These are phyloP conservation scores for Muscicapa striata DNA, from an alignment of 2,797 vertebrate species.

Conservation along the genomic window DNA sequence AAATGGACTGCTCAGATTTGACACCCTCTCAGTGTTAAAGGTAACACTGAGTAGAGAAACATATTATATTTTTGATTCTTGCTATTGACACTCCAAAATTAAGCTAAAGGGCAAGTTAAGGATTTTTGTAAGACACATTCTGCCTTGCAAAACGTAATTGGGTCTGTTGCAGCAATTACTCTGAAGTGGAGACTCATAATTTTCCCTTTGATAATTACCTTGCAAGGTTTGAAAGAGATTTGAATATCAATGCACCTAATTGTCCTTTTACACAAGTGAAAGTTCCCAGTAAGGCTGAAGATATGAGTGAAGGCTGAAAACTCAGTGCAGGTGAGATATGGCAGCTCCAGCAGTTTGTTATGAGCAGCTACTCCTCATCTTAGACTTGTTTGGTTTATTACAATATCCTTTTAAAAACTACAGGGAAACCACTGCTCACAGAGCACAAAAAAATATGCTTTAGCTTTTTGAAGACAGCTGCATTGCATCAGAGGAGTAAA, in stretches of 20 bases:
- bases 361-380: background rate
- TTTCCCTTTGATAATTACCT: background rate
- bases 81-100: background rate
- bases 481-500: background rate
- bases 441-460: background rate
- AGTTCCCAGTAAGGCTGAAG: background rate
- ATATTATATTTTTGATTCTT: background rate
- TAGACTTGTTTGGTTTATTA: background rate
- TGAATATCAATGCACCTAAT: slow-evolving; percentile 1
- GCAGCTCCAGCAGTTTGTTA: background rate
- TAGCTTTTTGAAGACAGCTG: background rate
- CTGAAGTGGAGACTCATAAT: background rate
- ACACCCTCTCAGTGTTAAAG: background rate
- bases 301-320: background rate
- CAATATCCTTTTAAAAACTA: background rate
- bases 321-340: background rate
- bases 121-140: background rate
- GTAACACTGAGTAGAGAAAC: background rate
- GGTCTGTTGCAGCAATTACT: slow-evolving; percentile 13
- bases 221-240: background rate
- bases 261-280: background rate
- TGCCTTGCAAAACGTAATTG: slow-evolving; percentile 3
- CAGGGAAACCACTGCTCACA: background rate
- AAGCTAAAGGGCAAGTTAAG: slow-evolving; percentile 8
- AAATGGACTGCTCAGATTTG: background rate